These are phyloP conservation scores for Scytalopus superciliaris DNA, from an alignment of 2,113 vertebrate species.

Conservation along the genomic window DNA sequence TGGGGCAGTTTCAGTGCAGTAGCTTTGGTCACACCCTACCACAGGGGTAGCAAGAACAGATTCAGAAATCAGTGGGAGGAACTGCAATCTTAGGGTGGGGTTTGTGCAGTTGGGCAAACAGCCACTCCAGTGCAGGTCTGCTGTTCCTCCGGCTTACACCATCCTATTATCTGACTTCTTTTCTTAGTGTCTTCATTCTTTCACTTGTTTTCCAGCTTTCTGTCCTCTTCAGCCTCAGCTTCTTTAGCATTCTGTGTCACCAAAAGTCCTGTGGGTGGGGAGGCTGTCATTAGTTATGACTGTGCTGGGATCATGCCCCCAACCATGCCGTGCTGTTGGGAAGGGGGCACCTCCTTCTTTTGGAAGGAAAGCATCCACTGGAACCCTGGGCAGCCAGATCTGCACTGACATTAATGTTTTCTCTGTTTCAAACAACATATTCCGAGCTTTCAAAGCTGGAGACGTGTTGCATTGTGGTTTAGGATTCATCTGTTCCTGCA, in stretches of 20 bases:
- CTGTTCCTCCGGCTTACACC: neutral
- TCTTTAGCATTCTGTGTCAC: neutral
- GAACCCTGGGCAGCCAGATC: neutral
- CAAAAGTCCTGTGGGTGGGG: neutral
- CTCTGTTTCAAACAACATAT: neutral
- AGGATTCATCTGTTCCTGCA: neutral
- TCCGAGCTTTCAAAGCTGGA: neutral
- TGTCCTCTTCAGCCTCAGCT: neutral
- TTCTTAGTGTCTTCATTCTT: neutral
- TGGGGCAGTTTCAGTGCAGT: neutral
- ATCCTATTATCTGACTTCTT: neutral
- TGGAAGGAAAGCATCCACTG: neutral
- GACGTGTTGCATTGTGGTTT: rapidly evolving
- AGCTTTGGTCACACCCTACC: neutral
- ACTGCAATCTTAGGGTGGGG: conserved; percentile 22
- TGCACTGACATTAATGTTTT: neutral
- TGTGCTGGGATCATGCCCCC: rapidly evolving
- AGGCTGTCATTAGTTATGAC: neutral
- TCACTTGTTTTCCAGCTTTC: neutral
- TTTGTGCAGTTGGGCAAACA: neutral
- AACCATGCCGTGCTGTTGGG: neutral
- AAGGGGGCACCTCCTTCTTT: neutral
- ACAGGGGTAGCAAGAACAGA: neutral
- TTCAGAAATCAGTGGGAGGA: conserved; percentile 1
- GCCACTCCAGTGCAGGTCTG: neutral